A percentile compares a stretch with the other conserved stretches of the same genome.
phyloP scores from a whole-genome alignment of 2,113 vertebrate species.

The Porphyrio hochstetteri region DNA sequence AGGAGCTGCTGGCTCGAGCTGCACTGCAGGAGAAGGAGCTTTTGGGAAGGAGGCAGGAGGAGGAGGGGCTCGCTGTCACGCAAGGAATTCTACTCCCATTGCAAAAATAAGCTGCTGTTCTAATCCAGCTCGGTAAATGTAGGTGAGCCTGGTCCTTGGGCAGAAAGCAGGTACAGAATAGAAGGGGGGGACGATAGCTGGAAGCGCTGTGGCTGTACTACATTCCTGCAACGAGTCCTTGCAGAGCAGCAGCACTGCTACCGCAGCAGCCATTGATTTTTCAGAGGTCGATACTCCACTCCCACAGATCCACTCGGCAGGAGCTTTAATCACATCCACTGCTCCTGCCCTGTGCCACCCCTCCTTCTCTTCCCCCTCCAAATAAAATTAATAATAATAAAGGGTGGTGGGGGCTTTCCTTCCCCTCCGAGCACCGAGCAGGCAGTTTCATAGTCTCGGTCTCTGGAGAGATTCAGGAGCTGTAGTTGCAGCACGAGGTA shows the following conservation, averaged over 20 bases:
- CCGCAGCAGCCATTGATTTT: conserved; percentile 79
- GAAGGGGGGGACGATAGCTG: background rate
- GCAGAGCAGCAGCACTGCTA: conserved; percentile 41
- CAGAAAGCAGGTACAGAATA: background rate
- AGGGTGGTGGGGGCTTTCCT: background rate
- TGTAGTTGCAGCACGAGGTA: background rate
- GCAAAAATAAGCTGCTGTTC: conserved; percentile 56
- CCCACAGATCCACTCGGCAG: conserved; percentile 73
- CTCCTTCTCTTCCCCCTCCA: conserved; percentile 42
- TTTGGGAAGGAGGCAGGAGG: conserved; percentile 56
- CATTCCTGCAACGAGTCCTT: conserved; percentile 63
- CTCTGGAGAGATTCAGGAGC: conserved; percentile 7
- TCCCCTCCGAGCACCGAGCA: background rate
- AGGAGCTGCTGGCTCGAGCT: conserved; percentile 61
- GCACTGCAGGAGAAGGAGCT: conserved; percentile 67
- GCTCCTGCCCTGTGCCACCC: conserved; percentile 65
- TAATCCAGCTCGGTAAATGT: conserved; percentile 42
- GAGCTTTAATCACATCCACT: conserved; percentile 76
- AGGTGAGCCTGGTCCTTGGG: background rate
- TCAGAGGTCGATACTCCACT: conserved; percentile 77
- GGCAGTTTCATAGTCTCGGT: background rate
- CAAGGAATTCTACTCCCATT: conserved; percentile 58
- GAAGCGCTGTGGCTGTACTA: conserved; percentile 19
- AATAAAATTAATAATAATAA: conserved; percentile 23
- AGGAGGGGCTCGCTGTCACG: conserved; percentile 61